Evolutionary conservation across 2,888 invertebrate genomes (phyloP).

Genomic region (Ephialtes manifestator): DNA sequence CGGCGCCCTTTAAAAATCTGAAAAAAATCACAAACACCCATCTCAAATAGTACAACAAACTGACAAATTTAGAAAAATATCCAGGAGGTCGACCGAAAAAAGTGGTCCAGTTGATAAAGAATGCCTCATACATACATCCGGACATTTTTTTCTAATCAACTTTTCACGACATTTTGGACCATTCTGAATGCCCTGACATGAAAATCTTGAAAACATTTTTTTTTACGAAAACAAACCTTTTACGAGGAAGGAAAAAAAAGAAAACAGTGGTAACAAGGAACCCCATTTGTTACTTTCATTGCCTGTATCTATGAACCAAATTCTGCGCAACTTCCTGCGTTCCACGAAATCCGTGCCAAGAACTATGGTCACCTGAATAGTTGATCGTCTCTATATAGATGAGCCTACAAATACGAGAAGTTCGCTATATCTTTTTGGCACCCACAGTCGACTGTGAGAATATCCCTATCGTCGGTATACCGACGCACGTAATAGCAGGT

Average conservation of each 20-base stretch:
- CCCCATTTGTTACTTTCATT: neutral
- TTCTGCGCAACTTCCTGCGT: slow-evolving; percentile 31
- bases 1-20: no score
- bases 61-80: no score
- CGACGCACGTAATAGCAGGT: slow-evolving; percentile 40
- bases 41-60: no score
- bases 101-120: no score
- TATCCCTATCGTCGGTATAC: slow-evolving; percentile 8
- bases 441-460: slow-evolving; percentile 38
- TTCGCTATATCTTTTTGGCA: slow-evolving; percentile 7
- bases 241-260: neutral
- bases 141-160: no score
- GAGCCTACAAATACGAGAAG: neutral
- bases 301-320: neutral
- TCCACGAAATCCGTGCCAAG: slow-evolving; percentile 30
- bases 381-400: slow-evolving; percentile 3
- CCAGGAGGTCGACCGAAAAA: no score
- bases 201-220: no score
- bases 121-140: no score
- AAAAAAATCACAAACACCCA: no score
- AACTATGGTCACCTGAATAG: slow-evolving; percentile 35
- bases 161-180: no score
- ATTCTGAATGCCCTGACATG: no score
- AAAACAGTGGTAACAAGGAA: neutral
- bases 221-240: no score